Percentiles rank a stretch among this genome's conserved stretches.
These are phyloP conservation scores for Heliconius ethilla DNA, from an alignment of 2,888 invertebrate genomes.

Conservation along the genomic window DNA sequence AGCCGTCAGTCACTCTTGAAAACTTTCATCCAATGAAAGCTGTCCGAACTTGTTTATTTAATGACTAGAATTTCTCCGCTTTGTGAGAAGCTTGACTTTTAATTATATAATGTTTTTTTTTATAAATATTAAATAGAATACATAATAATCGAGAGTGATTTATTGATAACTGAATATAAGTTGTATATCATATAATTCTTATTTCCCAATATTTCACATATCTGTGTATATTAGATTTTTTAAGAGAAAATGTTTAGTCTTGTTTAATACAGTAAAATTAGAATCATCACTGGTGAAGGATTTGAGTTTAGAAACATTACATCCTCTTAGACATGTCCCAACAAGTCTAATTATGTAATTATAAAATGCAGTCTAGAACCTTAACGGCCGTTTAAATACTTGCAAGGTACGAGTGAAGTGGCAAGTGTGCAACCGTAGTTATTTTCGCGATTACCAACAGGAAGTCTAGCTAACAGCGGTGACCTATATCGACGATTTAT, in stretches of 20 bases:
- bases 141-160: not conserved
- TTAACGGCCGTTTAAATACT: conserved; percentile 3
- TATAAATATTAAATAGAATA: not conserved
- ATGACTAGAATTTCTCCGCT: conserved; percentile 27
- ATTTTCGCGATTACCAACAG: conserved; percentile 43
- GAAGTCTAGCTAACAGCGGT: conserved; percentile 39
- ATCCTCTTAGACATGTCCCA: not conserved
- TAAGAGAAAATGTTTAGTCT: no score
- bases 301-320: not conserved
- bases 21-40: conserved; percentile 35
- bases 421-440: conserved; percentile 41
- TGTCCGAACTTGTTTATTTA: conserved; percentile 27
- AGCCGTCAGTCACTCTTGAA: conserved; percentile 23
- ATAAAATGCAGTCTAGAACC: not conserved
- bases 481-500: conserved; percentile 45
- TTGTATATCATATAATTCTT: not conserved
- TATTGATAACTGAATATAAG: not conserved
- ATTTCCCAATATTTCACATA: not conserved
- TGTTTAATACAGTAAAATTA: no score
- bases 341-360: not conserved
- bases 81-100: conserved; percentile 20
- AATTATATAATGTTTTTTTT: conserved; percentile 6
- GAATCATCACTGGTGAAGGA: no score
- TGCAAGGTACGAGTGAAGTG: conserved; percentile 28
- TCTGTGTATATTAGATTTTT: no score